Evolutionary conservation across 2,888 invertebrate species (phyloP), one percentile per base, ranked within the genome.

Genomic region (Dioctria rufipes): DNA sequence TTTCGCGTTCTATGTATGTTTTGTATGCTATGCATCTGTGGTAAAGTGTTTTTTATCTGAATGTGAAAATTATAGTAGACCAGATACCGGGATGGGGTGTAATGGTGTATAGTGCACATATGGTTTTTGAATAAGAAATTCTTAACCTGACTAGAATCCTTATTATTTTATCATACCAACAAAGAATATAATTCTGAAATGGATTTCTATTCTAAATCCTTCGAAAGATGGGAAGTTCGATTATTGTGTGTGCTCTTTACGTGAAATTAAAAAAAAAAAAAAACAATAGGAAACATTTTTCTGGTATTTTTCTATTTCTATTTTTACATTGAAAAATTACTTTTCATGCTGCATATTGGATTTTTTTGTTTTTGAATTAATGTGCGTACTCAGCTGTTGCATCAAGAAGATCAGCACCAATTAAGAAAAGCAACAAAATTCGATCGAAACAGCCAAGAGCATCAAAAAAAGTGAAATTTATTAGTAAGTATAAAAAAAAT

Each of bases 381-480:
- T 39, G 40, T n/a, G 37, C 9, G 61, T 61, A 11, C 11, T 46
- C 77, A 80, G 82, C 73, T 65, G 75, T 80, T 60, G 80, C 81
- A 61, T 51, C 81, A 42, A 78, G 80, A 81, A 86, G 89, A 85
- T 90, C 93, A 88, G 93, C 92, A 88, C 94, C 92, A 82, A 92
- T 93, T 88, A 95, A 95, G 92, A 96, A 96, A 91, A 93, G 94
- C 83, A 93, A 93, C 90, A 95, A 95, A 89, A 93, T 93, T 83
- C 91, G 95, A 88, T 94, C 95, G 86, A 95, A 95, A 91, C 95
- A 96, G 89, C 95, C 95, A 84, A 86, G 88, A 83, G 85, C 83
- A 83, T 88, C 87, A 84, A 96, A 95, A 92, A 95, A 95, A 91
- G 95, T 95, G 83, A 95, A 95, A 91, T 95, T 96, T 88, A 95